A percentile compares a stretch with the other conserved stretches of the same genome.
Conservation (phyloP, 2,797 vertebrate genomes). For the Neostethus bicornis region DNA sequence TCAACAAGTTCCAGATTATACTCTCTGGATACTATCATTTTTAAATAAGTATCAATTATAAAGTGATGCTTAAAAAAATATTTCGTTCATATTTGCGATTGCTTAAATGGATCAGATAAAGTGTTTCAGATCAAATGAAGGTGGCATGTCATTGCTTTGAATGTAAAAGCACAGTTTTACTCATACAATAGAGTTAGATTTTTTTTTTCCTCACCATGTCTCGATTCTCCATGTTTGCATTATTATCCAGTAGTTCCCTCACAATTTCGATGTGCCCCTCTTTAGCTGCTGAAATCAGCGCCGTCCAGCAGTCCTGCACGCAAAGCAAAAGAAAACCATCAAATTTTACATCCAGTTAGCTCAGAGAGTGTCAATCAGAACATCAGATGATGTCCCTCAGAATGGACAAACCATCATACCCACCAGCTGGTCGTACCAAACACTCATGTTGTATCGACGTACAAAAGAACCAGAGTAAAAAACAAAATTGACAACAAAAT, state of each 20-base stretch:
- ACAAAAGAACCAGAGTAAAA: constrained; percentile 17
- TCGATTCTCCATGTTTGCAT: constrained; percentile 91
- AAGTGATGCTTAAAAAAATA: not conserved
- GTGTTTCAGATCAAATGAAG: not conserved
- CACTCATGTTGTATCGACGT: constrained; percentile 69
- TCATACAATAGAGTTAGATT: not conserved
- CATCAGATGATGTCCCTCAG: not conserved
- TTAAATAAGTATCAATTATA: not conserved
- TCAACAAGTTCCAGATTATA: not conserved
- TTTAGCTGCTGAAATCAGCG: constrained; percentile 94
- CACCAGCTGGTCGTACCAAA: constrained; percentile 81
- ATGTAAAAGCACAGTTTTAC: not conserved
- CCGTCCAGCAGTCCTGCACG: constrained; percentile 96
- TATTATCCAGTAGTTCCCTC: constrained; percentile 87
- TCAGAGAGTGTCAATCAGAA: constrained; percentile 6
- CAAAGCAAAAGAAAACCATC: constrained; percentile 45
- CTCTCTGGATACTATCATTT: not conserved
- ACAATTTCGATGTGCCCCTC: constrained; percentile 92
- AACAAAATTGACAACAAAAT: constrained; percentile 5
- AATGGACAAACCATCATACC: constrained; percentile 35
- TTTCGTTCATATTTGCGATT: not conserved
- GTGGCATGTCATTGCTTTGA: not conserved
- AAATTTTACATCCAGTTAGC: constrained; percentile 23
- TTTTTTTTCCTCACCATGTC: constrained; percentile 87
- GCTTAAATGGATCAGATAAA: not conserved